Percentiles rank a stretch among this genome's conserved stretches.
Evolutionary conservation across 2,113 vertebrate species (phyloP).

Genomic region (Coptodon rendalli): DNA sequence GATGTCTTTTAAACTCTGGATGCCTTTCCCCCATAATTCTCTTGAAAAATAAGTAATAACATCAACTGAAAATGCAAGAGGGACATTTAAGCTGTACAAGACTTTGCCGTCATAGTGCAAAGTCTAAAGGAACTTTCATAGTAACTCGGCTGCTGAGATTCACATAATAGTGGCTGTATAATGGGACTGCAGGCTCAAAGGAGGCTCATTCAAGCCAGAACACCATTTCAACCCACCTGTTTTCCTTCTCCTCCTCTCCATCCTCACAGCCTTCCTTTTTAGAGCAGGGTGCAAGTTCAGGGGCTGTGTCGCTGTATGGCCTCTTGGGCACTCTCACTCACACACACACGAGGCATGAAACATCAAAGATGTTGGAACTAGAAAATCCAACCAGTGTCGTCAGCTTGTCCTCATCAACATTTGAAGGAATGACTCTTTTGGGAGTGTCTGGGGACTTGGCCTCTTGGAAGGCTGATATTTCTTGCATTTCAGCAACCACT

Average conservation of each 20-base stretch:
- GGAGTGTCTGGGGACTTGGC: not conserved
- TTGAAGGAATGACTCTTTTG: not conserved
- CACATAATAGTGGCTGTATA: not conserved
- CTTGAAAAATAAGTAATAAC: not conserved
- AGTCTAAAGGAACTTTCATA: not conserved
- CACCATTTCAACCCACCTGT: constrained; percentile 53
- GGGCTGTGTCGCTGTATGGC: not conserved
- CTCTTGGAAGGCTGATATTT: not conserved
- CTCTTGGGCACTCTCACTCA: not conserved
- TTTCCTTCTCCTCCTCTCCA: constrained; percentile 9
- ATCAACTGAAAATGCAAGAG: not conserved
- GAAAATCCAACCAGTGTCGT: not conserved
- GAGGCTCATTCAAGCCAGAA: constrained; percentile 27
- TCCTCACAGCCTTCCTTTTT: constrained; percentile 8
- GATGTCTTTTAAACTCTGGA: not conserved
- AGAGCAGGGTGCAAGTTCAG: not conserved
- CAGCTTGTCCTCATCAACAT: not conserved
- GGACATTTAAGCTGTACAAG: not conserved
- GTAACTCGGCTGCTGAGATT: not conserved
- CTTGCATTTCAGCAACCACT: not conserved
- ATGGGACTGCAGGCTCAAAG: constrained; percentile 18
- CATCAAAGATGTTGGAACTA: not conserved
- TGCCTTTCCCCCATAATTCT: not conserved
- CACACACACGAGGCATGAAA: not conserved
- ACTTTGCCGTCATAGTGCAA: not conserved